Evolutionary conservation across 2,888 invertebrate genomes (phyloP), one percentile per base, ranked within the genome.

Genomic region (Sussaba pulchella): DNA sequence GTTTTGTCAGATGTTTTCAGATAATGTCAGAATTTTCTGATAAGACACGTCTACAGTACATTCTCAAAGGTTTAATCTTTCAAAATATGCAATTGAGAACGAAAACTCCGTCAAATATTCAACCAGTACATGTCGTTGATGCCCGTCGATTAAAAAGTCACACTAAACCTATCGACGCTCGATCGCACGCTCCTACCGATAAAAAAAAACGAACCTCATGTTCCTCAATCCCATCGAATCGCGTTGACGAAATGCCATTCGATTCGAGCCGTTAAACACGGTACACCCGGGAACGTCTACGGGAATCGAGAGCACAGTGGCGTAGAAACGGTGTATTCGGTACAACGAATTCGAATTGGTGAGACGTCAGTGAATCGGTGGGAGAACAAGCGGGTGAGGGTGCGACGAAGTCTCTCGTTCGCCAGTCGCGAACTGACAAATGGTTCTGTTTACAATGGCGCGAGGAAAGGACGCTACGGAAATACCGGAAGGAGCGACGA

Each of bases 401-500:
- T 75, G 73, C 73, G 70, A 45, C 52, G 76, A 72, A 70, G 61
- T 81, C 75, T n/a, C n/a, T 78, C 76, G 76, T 70, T 75, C 50
- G 41, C 72, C 66, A 74, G 69, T 81, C 78, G 66, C 78, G 57
- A 69, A 71, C 85, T 88, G 88, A 88, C 87, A 88, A 88, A 88
- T 88, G 86, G 86, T 83, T 88, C 85, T 88, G 86, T 89, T 88
- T 88, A 87, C 87, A 88, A 88, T 84, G 85, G 85, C 61, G 82
- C 77, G 81, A 76, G 84, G 82, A 41, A 54, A n/a, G 72, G 45
- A 9, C 26, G 19, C 8, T 67, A 17, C 19, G 31, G 36, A 52
- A 8, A 67, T 10, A 41, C 24, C n/a, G 10, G 50, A 24, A 21
- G 19, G 45, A 73, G 73, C 64, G 73, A 45, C 45, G 64, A 73